Percentiles rank a stretch among this genome's conserved stretches.
Evolutionary conservation across 1,140 invertebrate species (phyloP).

Genomic region (Listronotus bonariensis): DNA sequence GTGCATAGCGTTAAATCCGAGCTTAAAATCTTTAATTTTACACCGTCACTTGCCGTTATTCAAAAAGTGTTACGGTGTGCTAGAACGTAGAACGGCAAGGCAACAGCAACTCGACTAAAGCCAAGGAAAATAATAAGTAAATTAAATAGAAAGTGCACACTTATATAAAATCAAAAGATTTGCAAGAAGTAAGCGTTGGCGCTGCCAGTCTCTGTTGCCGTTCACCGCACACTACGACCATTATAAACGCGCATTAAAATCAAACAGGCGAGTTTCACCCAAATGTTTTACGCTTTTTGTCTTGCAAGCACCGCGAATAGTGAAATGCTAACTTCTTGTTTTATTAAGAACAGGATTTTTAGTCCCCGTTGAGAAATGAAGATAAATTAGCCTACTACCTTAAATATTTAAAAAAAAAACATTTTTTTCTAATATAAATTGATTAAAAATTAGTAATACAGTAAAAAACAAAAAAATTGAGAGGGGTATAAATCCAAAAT

Average conservation of each 20-base stretch:
- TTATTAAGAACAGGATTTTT: too few species aligned
- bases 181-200: constrained; percentile 11
- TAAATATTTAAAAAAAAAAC: too few species aligned
- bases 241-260: constrained; percentile 6
- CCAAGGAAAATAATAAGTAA: constrained; percentile 38
- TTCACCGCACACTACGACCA: constrained; percentile 16
- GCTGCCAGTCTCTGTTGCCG: constrained; percentile 10
- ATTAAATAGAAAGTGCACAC: constrained; percentile 43
- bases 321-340: too few species aligned
- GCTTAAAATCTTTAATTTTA: constrained; percentile 12
- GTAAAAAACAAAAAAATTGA: too few species aligned
- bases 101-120: constrained; percentile 18
- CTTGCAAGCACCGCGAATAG: too few species aligned
- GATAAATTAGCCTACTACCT: too few species aligned
- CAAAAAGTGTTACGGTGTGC: constrained; percentile 22
- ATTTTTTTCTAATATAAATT: too few species aligned
- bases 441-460: too few species aligned
- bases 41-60: constrained; percentile 18
- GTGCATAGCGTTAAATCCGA: constrained; percentile 5
- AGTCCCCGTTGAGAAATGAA: too few species aligned
- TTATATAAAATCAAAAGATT: constrained; percentile 40
- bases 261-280: constrained; percentile 1
- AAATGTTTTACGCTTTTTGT: too few species aligned
- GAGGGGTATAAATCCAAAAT: too few species aligned
- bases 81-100: constrained; percentile 8